Base-by-base conservation (phyloP, 2,888 invertebrate species). In the Drosophila robusta region DNA sequence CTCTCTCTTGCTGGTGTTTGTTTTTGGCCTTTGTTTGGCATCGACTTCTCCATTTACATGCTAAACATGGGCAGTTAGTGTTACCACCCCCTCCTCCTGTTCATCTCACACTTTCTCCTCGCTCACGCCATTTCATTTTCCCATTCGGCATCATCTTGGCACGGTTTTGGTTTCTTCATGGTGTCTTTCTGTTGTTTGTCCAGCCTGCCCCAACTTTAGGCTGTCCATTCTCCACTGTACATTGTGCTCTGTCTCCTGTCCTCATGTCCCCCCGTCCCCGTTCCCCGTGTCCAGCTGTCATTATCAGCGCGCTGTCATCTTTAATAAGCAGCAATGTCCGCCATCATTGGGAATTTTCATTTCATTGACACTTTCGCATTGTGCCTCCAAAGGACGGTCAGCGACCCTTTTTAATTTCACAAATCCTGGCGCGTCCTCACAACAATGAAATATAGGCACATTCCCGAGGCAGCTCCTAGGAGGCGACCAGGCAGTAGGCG, bases 341-440 rank as follows among this genome's bases (percentile, higher is more conserved):
- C 78, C 86, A 86, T 86, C 89, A 75, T 72, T 46, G 39, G 24
- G 70, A 73, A 66, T 88, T 86, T 89, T 76, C 80, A 73, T 86
- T 83, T 72, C 89, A 86, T 86, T 89, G 86, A 86, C 89, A 89
- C 89, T 76, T 88, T 83, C 80, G 73, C 75, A 80, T 82, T 86
- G 77, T 55, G 46, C 51, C 44, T 62, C 66, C 46, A 12, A 67
- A 71, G 63, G 64, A 80, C 68, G 81, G 75, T 74, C 79, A 66
- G 69, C 89, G 90, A 89, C 90, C 90, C 89, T 89, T 87, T 89
- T 89, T 89, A 86, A 89, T 89, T 83, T 88, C 71, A 72, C 55
- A 82, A 85, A 80, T 78, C 90, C 87, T 71, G 66, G 72, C 62
- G 70, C 68, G 7, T 29, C 8, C 26, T 7, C 26, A 2, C 26